Conservation (phyloP, 2,888 invertebrate species). For the Xestia xanthographa region DNA sequence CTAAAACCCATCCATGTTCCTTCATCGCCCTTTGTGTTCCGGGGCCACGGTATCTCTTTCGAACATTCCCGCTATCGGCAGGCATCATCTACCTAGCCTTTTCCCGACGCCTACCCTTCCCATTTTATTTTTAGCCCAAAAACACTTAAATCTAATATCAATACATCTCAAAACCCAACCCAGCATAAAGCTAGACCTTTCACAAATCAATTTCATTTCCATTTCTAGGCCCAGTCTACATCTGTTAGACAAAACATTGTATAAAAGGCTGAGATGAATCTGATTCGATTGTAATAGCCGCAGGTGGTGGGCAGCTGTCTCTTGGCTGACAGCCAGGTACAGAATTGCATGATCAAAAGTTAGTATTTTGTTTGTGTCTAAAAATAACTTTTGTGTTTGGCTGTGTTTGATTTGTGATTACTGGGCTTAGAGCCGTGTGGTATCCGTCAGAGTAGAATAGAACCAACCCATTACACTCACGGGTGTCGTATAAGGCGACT, state of each 20-base stretch:
- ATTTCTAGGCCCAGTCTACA: conserved; percentile 22
- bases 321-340: conserved; percentile 42
- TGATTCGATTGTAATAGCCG: conserved; percentile 44
- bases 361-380: conserved; percentile 6
- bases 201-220: conserved; percentile 39
- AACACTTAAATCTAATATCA: conserved; percentile 13
- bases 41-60: too few relatives aligned
- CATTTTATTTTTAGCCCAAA: neutral
- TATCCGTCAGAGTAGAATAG: too few relatives aligned
- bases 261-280: conserved; percentile 24
- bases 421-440: too few relatives aligned
- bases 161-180: neutral
- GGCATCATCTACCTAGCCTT: too few relatives aligned
- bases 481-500: too few relatives aligned
- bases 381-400: conserved; percentile 3
- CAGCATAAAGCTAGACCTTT: conserved; percentile 14
- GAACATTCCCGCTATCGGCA: too few relatives aligned
- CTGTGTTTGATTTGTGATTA: neutral
- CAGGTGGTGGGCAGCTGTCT: conserved; percentile 45
- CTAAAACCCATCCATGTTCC: too few relatives aligned
- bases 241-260: conserved; percentile 18
- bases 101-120: neutral
- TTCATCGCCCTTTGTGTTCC: too few relatives aligned
- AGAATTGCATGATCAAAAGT: conserved; percentile 13
- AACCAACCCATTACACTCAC: too few relatives aligned